Conservation (phyloP, 2,888 invertebrate species). For the Dendrolimus pini region DNA sequence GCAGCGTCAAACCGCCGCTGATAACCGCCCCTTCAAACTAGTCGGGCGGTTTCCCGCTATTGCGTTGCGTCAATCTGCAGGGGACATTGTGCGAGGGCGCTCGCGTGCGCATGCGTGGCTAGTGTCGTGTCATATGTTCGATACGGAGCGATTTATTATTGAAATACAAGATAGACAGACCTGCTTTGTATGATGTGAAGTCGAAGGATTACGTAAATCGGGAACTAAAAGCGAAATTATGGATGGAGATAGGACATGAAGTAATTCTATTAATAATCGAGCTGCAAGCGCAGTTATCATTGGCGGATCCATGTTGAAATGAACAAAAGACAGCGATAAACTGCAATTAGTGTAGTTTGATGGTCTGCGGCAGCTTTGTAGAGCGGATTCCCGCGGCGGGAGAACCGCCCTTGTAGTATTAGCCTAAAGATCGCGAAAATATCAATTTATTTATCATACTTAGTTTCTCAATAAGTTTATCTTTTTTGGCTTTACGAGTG, state of each 20-base stretch:
- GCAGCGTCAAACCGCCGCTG: slow-evolving; percentile 10
- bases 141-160: neutral
- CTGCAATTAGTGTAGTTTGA: slow-evolving; percentile 6
- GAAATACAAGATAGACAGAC: neutral
- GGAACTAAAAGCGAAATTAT: neutral
- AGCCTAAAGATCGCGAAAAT: neutral
- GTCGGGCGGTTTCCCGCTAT: neutral
- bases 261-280: no score
- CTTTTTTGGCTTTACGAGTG: no score
- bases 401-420: slow-evolving; percentile 8
- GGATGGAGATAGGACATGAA: neutral
- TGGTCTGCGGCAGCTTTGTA: slow-evolving; percentile 10
- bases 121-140: neutral
- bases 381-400: slow-evolving; percentile 8
- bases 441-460: neutral
- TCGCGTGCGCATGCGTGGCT: neutral
- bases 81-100: slow-evolving; percentile 1
- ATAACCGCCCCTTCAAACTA: slow-evolving; percentile 6
- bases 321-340: neutral
- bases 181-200: neutral
- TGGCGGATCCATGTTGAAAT: neutral
- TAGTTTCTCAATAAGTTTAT: no score
- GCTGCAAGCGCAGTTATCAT: no score
- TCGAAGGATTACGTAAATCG: neutral
- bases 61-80: neutral